Base-by-base conservation (phyloP, 2,113 vertebrate genomes). In the Chascanopsetta lugubris region DNA sequence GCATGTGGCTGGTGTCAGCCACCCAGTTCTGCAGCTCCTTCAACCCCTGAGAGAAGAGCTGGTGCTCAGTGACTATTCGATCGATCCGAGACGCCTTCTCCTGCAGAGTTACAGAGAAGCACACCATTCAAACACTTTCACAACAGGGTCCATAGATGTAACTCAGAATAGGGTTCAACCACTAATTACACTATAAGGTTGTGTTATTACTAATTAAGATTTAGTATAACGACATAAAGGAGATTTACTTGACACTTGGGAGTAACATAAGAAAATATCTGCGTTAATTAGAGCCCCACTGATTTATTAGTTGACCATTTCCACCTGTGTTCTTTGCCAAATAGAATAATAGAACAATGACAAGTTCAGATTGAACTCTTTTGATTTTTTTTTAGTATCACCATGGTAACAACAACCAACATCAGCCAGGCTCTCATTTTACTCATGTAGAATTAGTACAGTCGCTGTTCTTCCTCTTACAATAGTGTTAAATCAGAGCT, bases 11-110 rank as follows among this genome's bases (percentile, higher is more conserved):
- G 3, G 94, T 90, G 61, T 99, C 96, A 1, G 87, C 89, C 77
- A 97, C 87, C 97, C 97, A 99, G 80, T 95, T 95, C 78, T 98
- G 96, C 8, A 99, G 93, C 34, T 98, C 96, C 56, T 94, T 94
- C 53, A 96, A 22, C 4, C 92, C 93, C 0, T 95, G 93, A 0
- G 90, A 94, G 89, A 98, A 96, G 61, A 98, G 94, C 74, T 93
- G 95, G 86, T 99, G 97, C 69, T 99, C 97, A 0, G 89, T 90
- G 4, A 96, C 95, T 0, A 95, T 93, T 38, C 97, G 91, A 9
- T 99, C 96, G 72, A 98, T 92, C 36, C 95, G 91, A 2, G 94
- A 96, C 50, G 96, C 89, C 79, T 98, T 99, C 77, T 98, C 97
- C 97, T 99, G 85, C 42, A 77, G 29, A 58, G n/a, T 32, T 26